Conservation (phyloP, 2,797 vertebrate genomes). For the Lacerta bilineata region DNA sequence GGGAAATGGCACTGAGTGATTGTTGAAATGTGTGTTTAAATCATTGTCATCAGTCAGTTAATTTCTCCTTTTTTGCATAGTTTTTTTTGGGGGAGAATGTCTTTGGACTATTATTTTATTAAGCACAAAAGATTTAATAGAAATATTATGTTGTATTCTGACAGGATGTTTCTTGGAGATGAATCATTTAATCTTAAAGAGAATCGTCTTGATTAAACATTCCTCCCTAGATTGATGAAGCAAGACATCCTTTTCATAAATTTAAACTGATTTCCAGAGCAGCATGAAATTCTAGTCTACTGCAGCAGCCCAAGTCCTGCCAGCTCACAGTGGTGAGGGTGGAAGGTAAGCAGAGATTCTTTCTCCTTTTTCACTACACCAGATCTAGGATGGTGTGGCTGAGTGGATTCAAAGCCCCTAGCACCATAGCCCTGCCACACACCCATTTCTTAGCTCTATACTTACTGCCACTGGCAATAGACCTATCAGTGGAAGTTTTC, state of each 20-base stretch:
- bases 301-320: too few species aligned
- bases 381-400: too few species aligned
- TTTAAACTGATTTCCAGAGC: not conserved
- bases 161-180: constrained; percentile 30
- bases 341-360: too few species aligned
- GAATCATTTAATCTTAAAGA: not conserved
- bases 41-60: constrained; percentile 54
- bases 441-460: too few species aligned
- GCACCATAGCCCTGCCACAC: too few species aligned
- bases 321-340: too few species aligned
- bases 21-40: constrained; percentile 56
- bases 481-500: too few species aligned
- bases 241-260: constrained; percentile 34
- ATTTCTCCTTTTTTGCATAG: constrained; percentile 54
- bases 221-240: constrained; percentile 24
- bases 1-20: constrained; percentile 39
- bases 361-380: too few species aligned
- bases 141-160: constrained; percentile 33
- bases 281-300: not conserved
- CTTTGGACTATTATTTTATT: constrained; percentile 47
- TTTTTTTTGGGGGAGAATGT: not conserved
- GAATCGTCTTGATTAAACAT: constrained; percentile 39
- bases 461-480: too few species aligned
- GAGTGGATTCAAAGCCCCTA: too few species aligned
- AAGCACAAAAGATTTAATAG: constrained; percentile 15